phyloP scores from a whole-genome alignment of 2,113 vertebrate genomes.

The Salvelinus fontinalis region DNA sequence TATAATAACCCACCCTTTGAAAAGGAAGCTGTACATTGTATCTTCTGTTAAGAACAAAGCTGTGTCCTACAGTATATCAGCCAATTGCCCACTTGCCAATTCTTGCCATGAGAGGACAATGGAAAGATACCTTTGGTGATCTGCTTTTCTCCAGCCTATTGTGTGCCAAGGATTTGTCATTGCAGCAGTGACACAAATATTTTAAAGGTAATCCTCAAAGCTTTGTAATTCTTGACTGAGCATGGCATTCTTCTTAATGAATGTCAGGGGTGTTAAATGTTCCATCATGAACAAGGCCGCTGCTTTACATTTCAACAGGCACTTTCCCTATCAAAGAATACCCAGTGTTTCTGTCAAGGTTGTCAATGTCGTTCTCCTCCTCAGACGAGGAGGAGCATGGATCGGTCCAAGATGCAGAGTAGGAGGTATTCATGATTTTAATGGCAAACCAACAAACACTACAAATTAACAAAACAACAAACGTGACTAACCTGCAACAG shows the following conservation, averaged over 20 bases:
- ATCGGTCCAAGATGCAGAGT: no score
- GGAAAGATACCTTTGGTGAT: background rate
- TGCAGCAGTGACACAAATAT: background rate
- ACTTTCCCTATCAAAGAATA: background rate
- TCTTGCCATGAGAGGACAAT: background rate
- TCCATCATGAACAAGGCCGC: slow-evolving; percentile 10
- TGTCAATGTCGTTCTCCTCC: no score
- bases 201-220: slow-evolving; percentile 16
- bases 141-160: background rate
- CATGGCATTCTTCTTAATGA: slow-evolving; percentile 26
- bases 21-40: background rate
- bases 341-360: background rate
- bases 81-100: background rate
- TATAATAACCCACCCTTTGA: background rate
- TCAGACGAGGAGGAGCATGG: no score
- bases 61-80: background rate
- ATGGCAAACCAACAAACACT: no score
- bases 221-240: slow-evolving; percentile 23
- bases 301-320: slow-evolving; percentile 7
- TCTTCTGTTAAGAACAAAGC: background rate
- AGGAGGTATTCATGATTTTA: no score
- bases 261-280: slow-evolving; percentile 15
- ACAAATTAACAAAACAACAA: no score
- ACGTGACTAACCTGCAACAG: no score
- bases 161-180: slow-evolving; percentile 14